Evolutionary conservation across 2,888 invertebrate genomes (phyloP).

Genomic region (Drosophila basisetae): DNA sequence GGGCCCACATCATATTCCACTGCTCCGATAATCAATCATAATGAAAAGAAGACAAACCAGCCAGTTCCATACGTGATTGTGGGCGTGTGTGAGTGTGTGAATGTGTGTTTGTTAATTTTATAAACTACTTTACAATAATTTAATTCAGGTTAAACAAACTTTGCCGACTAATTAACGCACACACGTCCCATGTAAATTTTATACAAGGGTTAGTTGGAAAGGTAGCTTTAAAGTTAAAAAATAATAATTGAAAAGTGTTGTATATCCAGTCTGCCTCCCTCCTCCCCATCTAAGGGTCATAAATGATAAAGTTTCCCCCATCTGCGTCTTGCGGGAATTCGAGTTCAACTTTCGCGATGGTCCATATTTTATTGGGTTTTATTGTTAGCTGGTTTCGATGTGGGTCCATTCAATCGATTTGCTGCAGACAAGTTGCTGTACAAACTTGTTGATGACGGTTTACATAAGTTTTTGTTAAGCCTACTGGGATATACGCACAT

Average conservation of each 20-base stretch:
- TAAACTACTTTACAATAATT: slow-evolving; percentile 24
- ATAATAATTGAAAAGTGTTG: slow-evolving; percentile 3
- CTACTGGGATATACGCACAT: slow-evolving; percentile 14
- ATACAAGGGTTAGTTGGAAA: slow-evolving; percentile 29
- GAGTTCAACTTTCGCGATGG: slow-evolving; percentile 27
- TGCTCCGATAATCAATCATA: slow-evolving; percentile 74
- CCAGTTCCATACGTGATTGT: background rate
- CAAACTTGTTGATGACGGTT: slow-evolving; percentile 19
- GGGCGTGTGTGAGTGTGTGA: background rate
- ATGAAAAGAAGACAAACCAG: slow-evolving; percentile 42
- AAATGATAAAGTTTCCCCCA: slow-evolving; percentile 36
- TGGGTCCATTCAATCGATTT: slow-evolving; percentile 16
- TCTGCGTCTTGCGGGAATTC: slow-evolving; percentile 30
- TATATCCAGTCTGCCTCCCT: background rate
- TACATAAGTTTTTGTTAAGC: background rate
- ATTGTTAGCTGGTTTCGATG: slow-evolving; percentile 12
- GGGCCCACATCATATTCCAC: slow-evolving; percentile 42
- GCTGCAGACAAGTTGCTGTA: slow-evolving; percentile 6
- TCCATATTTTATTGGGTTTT: slow-evolving; percentile 42
- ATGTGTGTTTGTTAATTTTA: slow-evolving; percentile 1
- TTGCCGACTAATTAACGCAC: slow-evolving; percentile 43
- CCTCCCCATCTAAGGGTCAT: background rate
- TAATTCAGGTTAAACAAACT: slow-evolving; percentile 14
- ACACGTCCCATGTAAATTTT: slow-evolving; percentile 11
- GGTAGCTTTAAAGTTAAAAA: slow-evolving; percentile 15